Percentiles rank a stretch among this genome's conserved stretches.
Conservation (phyloP, 2,888 invertebrate genomes). For the Fragum sueziense region DNA sequence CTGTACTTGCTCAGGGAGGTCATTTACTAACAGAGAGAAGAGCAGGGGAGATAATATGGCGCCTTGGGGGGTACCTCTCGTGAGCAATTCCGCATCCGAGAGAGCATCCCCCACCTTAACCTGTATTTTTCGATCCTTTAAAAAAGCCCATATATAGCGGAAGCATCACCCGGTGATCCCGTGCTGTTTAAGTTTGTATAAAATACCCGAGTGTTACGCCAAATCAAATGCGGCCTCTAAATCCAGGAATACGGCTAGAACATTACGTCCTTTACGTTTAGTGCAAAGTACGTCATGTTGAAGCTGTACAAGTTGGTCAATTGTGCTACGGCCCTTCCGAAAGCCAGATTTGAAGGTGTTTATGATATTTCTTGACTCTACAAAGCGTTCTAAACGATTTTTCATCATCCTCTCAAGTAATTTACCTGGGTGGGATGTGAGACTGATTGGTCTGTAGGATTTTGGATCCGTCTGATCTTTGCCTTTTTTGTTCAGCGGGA, state of each 20-base stretch:
- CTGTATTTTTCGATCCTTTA: conserved; percentile 15
- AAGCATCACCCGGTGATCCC: conserved; percentile 34
- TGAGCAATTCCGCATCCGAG: conserved; percentile 2
- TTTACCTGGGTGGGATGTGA: conserved; percentile 35
- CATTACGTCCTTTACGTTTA: background rate
- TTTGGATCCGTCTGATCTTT: conserved; percentile 23
- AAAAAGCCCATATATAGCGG: conserved; percentile 23
- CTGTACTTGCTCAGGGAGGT: conserved; percentile 18
- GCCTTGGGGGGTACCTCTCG: conserved; percentile 22
- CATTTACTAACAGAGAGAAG: conserved; percentile 30
- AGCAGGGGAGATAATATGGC: conserved; percentile 26
- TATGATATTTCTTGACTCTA: conserved; percentile 19
- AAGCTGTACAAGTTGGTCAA: conserved; percentile 14
- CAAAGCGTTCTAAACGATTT: background rate
- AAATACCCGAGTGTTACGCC: conserved; percentile 22
- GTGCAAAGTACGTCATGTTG: conserved; percentile 17
- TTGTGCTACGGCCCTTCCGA: conserved; percentile 2
- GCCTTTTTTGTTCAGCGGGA: conserved; percentile 18
- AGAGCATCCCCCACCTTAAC: conserved; percentile 23
- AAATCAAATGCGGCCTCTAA: conserved; percentile 12
- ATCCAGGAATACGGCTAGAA: conserved; percentile 25
- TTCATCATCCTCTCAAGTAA: conserved; percentile 19
- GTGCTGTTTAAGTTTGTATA: conserved; percentile 24
- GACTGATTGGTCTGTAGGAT: conserved; percentile 30
- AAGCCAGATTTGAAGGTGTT: conserved; percentile 23